Evolutionary conservation across 2,797 vertebrate genomes (phyloP), one percentile per base, ranked within the genome.

Genomic region (Falco concolor): DNA sequence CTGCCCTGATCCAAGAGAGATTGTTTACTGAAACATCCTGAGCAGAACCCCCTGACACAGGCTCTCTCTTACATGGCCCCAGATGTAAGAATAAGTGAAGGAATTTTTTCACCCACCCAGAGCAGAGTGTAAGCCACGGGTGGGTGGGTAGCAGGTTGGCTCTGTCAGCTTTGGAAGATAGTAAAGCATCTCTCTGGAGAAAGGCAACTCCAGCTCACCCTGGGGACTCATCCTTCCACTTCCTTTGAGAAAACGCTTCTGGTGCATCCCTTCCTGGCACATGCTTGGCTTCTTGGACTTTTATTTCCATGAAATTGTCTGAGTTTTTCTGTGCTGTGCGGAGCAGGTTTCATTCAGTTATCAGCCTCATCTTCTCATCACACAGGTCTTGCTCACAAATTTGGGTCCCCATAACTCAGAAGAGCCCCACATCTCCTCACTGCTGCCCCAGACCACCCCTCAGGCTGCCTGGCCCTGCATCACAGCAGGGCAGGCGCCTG

Each of bases 301-400:
- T 36, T 49, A 11, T 70, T 87, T 54, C 68, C 18, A 15, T 6
- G 22, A 53, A 23, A 4, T 23, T 19, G 2, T 38, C 47, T 44
- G 30, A 28, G 12, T 30, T 68, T 59, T 81, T 21, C 30, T 36
- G 22, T 8, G 12, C 54, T 36, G 13, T 47, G 23, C 10, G 36
- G 59, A 10, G 21, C 32, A 54, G 8, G 12, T 56, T 95, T 67
- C 15, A 2, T 38, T 65, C 24, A 24, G 53, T 2, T 2, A 36
- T 19, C 38, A 34, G 12, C 52, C 49, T 67, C 22, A 14, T 34
- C 21, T 50, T 70, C 47, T 59, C 42, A 8, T 36, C 42, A 30
- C 69, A 22, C 6, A 1, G 1, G 13, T 59, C 11, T 49, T 68
- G 36, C 50, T 44, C 17, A 11, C 2, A 0, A 38, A 38, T 67